Conservation (phyloP, 2,888 invertebrate genomes). For the Acheta domesticus region DNA sequence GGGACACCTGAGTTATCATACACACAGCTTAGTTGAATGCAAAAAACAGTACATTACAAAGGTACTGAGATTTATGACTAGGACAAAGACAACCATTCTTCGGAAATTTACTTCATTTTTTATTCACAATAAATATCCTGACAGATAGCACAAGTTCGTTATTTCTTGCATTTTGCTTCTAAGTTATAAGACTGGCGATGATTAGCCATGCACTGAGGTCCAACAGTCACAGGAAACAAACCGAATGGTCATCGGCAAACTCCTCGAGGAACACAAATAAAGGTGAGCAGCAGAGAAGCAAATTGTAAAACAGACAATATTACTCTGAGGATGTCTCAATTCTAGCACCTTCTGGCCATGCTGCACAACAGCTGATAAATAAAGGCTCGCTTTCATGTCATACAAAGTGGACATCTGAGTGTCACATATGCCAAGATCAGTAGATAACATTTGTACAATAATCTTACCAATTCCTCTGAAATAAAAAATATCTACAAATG, state of each 20-base stretch:
- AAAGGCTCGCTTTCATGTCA: constrained; percentile 20
- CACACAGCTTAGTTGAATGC: constrained; percentile 11
- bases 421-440: neutral
- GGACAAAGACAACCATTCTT: constrained; percentile 19
- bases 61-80: neutral
- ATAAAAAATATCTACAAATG: constrained; percentile 18
- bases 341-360: constrained; percentile 20
- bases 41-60: constrained; percentile 21
- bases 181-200: constrained; percentile 23
- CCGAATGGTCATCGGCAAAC: neutral
- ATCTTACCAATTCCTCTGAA: neutral
- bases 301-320: constrained; percentile 27
- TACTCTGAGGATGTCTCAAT: constrained; percentile 18
- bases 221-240: constrained; percentile 23
- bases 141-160: constrained; percentile 27
- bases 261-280: constrained; percentile 19
- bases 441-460: constrained; percentile 2
- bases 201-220: constrained; percentile 26
- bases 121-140: constrained; percentile 35
- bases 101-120: constrained; percentile 26
- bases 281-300: constrained; percentile 28
- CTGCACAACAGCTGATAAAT: constrained; percentile 22
- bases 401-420: neutral
- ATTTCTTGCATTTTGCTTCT: constrained; percentile 19
- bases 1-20: constrained; percentile 20